These are phyloP conservation scores for Myotis brandtii DNA, from an alignment of 2,113 vertebrate genomes.

Conservation along the genomic window DNA sequence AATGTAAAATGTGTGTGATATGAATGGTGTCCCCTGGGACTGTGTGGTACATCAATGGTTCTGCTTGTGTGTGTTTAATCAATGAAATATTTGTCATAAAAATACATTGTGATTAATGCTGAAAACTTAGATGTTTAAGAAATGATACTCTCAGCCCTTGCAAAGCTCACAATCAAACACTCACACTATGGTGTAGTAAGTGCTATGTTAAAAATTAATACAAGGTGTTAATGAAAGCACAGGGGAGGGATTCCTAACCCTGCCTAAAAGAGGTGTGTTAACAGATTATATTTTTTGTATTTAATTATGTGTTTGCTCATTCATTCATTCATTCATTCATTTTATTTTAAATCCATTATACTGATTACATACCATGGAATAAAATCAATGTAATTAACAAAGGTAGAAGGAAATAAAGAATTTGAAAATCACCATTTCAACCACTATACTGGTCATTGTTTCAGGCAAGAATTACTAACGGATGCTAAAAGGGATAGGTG, in stretches of 20 bases:
- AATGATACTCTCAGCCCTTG: not conserved
- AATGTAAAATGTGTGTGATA: slow-evolving; percentile 52
- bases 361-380: not conserved
- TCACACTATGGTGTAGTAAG: not conserved
- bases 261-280: not conserved
- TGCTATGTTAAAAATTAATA: not conserved
- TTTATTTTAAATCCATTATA: not conserved
- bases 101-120: not conserved
- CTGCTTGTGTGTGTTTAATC: not conserved
- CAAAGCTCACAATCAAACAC: slow-evolving; percentile 11
- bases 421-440: slow-evolving; percentile 27
- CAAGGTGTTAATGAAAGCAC: not conserved
- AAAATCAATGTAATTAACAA: not conserved
- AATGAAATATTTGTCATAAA: slow-evolving; percentile 27
- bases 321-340: not conserved
- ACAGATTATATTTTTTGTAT: not conserved
- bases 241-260: not conserved
- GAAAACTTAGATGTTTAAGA: not conserved
- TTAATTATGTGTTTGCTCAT: not conserved
- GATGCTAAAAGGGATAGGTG: not conserved
- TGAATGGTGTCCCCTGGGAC: not conserved
- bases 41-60: not conserved
- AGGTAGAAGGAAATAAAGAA: not conserved
- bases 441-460: not conserved
- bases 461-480: not conserved